Percentiles rank a stretch among this genome's conserved stretches.
phyloP scores from a whole-genome alignment of 2,113 vertebrate species.

The Mobula birostris region DNA sequence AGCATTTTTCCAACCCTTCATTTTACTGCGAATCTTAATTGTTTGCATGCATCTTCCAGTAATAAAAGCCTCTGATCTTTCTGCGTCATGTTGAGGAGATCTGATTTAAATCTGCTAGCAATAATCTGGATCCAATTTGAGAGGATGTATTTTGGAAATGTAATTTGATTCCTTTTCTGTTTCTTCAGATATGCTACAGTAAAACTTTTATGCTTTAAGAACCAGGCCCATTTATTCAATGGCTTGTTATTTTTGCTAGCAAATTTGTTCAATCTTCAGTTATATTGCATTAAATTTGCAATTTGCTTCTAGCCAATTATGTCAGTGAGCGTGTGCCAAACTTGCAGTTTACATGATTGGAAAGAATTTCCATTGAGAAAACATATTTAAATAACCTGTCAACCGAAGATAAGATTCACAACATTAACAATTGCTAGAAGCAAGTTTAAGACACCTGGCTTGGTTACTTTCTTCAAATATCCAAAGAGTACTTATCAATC shows the following conservation, averaged over 20 bases:
- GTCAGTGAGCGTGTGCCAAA: not conserved
- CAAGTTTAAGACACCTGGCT: not conserved
- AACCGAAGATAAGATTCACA: not conserved
- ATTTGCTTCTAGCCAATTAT: not conserved
- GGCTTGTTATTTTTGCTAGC: not conserved
- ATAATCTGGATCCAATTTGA: slow-evolving; percentile 38
- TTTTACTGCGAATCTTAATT: slow-evolving; percentile 38
- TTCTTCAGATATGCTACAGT: slow-evolving; percentile 21
- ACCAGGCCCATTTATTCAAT: not conserved
- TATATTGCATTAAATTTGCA: slow-evolving; percentile 2
- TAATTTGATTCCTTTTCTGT: slow-evolving; percentile 30
- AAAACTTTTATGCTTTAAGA: slow-evolving; percentile 15
- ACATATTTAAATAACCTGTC: not conserved
- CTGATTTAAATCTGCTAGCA: slow-evolving; percentile 36
- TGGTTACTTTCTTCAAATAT: not conserved
- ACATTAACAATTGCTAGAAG: not conserved
- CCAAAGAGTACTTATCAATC: not conserved
- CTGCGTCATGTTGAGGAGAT: slow-evolving; percentile 32
- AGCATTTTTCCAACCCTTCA: slow-evolving; percentile 33
- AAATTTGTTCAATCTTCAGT: not conserved
- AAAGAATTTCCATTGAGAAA: not conserved
- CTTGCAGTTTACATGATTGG: not conserved
- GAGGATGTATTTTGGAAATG: slow-evolving; percentile 37
- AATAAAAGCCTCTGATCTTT: slow-evolving; percentile 37
- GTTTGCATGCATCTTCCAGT: slow-evolving; percentile 38